Conservation (phyloP, 2,797 vertebrate species). For the Centropyge bicolor region DNA sequence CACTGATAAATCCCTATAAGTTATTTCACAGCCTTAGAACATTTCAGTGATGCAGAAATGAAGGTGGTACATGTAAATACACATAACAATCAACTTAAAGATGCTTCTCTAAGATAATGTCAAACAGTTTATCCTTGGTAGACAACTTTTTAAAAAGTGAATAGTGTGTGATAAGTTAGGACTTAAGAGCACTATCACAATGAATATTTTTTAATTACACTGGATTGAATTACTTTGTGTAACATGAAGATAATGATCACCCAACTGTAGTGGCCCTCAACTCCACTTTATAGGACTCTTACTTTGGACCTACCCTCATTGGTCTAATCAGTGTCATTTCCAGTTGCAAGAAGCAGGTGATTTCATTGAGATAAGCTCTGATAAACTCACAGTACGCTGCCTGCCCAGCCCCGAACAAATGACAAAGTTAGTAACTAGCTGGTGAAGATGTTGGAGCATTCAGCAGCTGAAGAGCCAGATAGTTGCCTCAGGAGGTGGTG, state of each 20-base stretch:
- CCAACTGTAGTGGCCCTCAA: too few relatives aligned
- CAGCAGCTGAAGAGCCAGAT: neutral
- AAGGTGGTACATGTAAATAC: neutral
- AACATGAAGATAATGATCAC: too few relatives aligned
- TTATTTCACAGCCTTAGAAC: conserved; percentile 38
- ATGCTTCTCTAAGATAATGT: neutral
- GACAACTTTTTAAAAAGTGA: neutral
- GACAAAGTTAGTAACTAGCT: too few relatives aligned
- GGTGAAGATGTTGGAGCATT: too few relatives aligned
- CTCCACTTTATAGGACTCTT: too few relatives aligned
- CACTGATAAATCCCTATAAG: conserved; percentile 42
- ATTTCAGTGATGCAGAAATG: conserved; percentile 23
- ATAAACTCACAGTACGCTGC: too few relatives aligned
- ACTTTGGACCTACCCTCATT: neutral
- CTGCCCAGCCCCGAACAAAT: too few relatives aligned
- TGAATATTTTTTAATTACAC: too few relatives aligned
- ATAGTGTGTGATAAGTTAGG: too few relatives aligned
- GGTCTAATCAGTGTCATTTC: neutral
- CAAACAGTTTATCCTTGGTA: neutral
- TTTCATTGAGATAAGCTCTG: neutral
- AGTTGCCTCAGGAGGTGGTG: neutral
- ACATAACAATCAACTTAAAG: neutral
- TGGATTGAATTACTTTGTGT: too few relatives aligned
- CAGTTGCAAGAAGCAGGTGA: neutral
- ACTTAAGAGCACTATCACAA: too few relatives aligned